Percentiles rank a stretch among this genome's conserved stretches.
Evolutionary conservation across 2,113 vertebrate species (phyloP).

Genomic region (Theristicus caerulescens): DNA sequence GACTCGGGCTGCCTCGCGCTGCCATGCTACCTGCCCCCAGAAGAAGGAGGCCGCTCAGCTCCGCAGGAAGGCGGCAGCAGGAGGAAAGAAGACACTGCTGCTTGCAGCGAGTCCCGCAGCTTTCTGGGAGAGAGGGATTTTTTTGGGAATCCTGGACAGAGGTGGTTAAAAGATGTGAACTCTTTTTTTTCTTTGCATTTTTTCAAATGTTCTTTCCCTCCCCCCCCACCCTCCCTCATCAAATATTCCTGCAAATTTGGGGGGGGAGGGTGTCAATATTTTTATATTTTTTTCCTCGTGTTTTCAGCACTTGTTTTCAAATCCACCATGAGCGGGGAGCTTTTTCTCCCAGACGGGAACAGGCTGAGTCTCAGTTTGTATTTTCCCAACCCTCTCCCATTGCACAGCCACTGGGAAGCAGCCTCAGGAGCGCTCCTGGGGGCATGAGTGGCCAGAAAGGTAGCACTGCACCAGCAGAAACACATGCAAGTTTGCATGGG

Average conservation of each 20-base stretch:
- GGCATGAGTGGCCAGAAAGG: rapidly evolving
- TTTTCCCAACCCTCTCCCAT: neutral
- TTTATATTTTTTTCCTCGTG: neutral
- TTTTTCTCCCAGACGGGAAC: neutral
- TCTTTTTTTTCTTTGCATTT: neutral
- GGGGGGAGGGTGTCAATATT: rapidly evolving
- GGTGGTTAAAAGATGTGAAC: neutral
- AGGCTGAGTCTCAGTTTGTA: neutral
- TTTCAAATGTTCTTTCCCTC: rapidly evolving
- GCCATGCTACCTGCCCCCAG: neutral
- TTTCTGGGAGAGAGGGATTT: neutral
- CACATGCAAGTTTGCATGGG: rapidly evolving
- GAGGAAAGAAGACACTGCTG: neutral
- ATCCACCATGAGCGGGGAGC: neutral
- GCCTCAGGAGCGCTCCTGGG: neutral
- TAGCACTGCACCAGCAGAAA: neutral
- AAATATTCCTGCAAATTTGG: neutral
- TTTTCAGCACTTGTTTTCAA: neutral
- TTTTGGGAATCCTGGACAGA: neutral
- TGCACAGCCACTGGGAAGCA: neutral
- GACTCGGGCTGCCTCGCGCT: rapidly evolving
- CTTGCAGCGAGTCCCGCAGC: neutral
- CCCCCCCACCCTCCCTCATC: too few species aligned
- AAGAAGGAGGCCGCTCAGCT: neutral
- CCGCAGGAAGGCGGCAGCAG: neutral